These are phyloP conservation scores for Coccyzus lansbergi DNA, from an alignment of 2,797 vertebrate species.

Conservation along the genomic window DNA sequence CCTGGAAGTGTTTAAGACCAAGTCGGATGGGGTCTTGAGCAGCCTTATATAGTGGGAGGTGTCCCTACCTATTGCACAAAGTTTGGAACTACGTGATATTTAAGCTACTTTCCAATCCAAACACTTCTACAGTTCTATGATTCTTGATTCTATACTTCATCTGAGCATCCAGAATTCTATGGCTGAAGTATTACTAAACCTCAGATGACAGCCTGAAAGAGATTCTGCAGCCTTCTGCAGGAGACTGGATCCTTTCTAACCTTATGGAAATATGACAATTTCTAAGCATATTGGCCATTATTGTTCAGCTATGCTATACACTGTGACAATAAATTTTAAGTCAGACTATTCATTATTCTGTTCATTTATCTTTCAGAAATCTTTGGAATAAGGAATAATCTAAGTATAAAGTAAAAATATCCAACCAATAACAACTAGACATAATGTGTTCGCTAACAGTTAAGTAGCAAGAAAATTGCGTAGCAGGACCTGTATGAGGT, in stretches of 20 bases:
- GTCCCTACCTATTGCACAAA: too few species aligned
- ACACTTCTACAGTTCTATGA: too few species aligned
- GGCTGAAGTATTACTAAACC: not conserved
- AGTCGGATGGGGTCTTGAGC: too few species aligned
- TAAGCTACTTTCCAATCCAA: too few species aligned
- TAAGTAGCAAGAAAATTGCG: not conserved
- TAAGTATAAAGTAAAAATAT: not conserved
- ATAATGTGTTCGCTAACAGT: not conserved
- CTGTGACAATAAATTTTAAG: not conserved
- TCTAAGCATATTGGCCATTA: not conserved
- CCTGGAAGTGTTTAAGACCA: too few species aligned
- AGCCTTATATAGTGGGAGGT: too few species aligned
- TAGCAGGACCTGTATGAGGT: not conserved
- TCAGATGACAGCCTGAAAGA: not conserved
- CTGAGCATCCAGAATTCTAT: not conserved
- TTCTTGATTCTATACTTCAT: not conserved
- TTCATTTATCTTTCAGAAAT: not conserved
- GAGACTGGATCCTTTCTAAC: not conserved
- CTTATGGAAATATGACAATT: not conserved
- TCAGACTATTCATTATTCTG: not conserved
- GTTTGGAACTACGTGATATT: too few species aligned
- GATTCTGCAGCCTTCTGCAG: not conserved
- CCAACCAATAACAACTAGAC: not conserved
- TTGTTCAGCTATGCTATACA: not conserved
- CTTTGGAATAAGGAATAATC: not conserved